Evolutionary conservation across 2,797 vertebrate species (phyloP).

Genomic region (Caiman crocodilus): DNA sequence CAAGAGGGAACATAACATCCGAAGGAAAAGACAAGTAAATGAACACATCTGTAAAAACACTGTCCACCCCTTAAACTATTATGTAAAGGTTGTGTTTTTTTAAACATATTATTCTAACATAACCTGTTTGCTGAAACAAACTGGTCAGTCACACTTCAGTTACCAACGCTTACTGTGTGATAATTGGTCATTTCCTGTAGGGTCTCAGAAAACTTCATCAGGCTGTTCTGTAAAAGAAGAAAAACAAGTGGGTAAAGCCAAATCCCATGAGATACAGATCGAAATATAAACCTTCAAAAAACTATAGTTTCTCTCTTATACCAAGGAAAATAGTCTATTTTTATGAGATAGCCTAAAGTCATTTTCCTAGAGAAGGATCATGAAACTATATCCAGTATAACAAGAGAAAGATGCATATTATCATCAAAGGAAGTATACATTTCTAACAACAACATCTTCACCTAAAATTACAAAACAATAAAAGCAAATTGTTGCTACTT

Average conservation of each 20-base stretch:
- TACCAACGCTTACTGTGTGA: constrained; percentile 89
- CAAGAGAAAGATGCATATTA: neutral
- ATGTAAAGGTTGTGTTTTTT: neutral
- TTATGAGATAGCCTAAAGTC: neutral
- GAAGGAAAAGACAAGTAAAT: neutral
- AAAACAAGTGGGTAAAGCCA: neutral
- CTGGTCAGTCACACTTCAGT: neutral
- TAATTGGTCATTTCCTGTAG: constrained; percentile 99
- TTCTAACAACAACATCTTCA: neutral
- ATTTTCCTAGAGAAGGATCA: neutral
- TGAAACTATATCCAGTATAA: accelerated
- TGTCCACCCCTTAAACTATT: neutral
- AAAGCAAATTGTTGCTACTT: neutral
- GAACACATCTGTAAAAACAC: neutral
- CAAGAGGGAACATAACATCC: too few species aligned
- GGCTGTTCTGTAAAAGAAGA: constrained; percentile 86
- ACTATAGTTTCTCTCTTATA: neutral
- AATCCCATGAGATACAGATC: neutral
- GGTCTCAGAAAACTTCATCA: constrained; percentile 95
- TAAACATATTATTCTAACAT: neutral
- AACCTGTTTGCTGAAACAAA: neutral
- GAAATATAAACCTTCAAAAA: neutral
- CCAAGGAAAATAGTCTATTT: neutral
- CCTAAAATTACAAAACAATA: neutral
- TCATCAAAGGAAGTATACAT: neutral